These are phyloP conservation scores for Drosophila anomelani DNA, from an alignment of 2,888 invertebrate species.

Conservation along the genomic window DNA sequence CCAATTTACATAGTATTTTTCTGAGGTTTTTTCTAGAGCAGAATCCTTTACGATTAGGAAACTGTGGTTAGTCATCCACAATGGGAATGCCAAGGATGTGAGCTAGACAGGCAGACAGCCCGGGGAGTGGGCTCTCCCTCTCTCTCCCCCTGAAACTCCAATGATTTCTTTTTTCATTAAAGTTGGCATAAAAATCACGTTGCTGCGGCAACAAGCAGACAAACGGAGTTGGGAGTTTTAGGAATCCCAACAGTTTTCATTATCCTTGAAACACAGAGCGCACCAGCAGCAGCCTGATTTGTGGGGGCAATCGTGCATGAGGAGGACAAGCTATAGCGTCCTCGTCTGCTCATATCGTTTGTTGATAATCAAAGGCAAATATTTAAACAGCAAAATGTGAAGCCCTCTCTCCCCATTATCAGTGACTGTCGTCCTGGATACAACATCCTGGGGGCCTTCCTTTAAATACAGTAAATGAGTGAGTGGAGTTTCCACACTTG, in stretches of 20 bases:
- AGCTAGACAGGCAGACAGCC: background rate
- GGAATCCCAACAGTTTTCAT: slow-evolving; percentile 63
- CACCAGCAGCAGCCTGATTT: slow-evolving; percentile 8
- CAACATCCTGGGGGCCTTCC: background rate
- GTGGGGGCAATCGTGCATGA: slow-evolving; percentile 37
- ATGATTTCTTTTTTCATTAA: slow-evolving; percentile 64
- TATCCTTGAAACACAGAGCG: slow-evolving; percentile 23
- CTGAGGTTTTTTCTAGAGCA: background rate
- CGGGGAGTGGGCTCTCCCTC: background rate
- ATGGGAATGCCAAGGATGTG: slow-evolving; percentile 17
- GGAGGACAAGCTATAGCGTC: slow-evolving; percentile 7
- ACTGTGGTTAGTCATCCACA: slow-evolving; percentile 10
- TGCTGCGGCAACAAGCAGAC: slow-evolving; percentile 54
- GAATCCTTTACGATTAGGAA: slow-evolving; percentile 1
- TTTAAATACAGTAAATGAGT: background rate
- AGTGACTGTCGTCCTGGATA: slow-evolving; percentile 15
- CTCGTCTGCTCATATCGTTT: slow-evolving; percentile 52
- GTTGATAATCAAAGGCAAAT: slow-evolving; percentile 83
- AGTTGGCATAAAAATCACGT: slow-evolving; percentile 71
- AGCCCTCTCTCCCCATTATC: slow-evolving; percentile 14
- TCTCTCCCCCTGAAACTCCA: background rate
- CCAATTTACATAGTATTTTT: background rate
- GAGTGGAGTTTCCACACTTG: background rate
- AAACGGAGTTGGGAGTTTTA: slow-evolving; percentile 1
- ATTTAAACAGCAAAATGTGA: slow-evolving; percentile 75